These are phyloP conservation scores for Rhinophrynus dorsalis DNA, from an alignment of 2,797 vertebrate genomes.

Conservation along the genomic window DNA sequence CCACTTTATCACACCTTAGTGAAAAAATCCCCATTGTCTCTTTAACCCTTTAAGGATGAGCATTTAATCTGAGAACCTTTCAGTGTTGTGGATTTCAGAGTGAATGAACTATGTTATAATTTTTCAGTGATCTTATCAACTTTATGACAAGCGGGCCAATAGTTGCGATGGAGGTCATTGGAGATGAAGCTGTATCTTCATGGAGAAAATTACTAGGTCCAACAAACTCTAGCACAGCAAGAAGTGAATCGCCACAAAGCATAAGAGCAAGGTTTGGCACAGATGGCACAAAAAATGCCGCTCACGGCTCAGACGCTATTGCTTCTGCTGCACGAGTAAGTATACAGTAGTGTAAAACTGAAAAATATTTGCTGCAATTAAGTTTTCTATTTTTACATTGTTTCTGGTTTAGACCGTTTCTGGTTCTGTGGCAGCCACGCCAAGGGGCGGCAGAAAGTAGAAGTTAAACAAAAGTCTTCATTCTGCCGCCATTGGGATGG, in stretches of 20 bases:
- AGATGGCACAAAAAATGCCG: slow-evolving; percentile 79
- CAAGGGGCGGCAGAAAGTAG: too few relatives aligned
- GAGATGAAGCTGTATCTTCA: slow-evolving; percentile 81
- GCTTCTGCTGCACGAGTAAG: slow-evolving; percentile 85
- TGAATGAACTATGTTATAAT: too few relatives aligned
- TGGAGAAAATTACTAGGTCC: slow-evolving; percentile 86
- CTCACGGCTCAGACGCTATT: slow-evolving; percentile 85
- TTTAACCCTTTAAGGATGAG: too few relatives aligned
- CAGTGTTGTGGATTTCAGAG: too few relatives aligned
- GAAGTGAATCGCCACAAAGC: slow-evolving; percentile 73
- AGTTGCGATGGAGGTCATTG: slow-evolving; percentile 91
- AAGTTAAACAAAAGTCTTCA: too few relatives aligned
- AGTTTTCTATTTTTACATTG: background rate
- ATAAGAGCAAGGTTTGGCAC: slow-evolving; percentile 79
- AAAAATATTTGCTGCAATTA: background rate
- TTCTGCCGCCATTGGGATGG: too few relatives aligned
- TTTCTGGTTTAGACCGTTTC: too few relatives aligned
- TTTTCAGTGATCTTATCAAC: slow-evolving; percentile 83
- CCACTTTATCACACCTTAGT: too few relatives aligned
- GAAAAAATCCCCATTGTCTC: too few relatives aligned
- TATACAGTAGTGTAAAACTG: background rate
- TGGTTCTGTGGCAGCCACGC: too few relatives aligned
- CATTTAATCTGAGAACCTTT: too few relatives aligned
- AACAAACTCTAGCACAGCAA: slow-evolving; percentile 70
- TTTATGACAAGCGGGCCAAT: slow-evolving; percentile 83